Evolutionary conservation across 2,888 invertebrate genomes (phyloP).

Genomic region (Apotomis betuletana): DNA sequence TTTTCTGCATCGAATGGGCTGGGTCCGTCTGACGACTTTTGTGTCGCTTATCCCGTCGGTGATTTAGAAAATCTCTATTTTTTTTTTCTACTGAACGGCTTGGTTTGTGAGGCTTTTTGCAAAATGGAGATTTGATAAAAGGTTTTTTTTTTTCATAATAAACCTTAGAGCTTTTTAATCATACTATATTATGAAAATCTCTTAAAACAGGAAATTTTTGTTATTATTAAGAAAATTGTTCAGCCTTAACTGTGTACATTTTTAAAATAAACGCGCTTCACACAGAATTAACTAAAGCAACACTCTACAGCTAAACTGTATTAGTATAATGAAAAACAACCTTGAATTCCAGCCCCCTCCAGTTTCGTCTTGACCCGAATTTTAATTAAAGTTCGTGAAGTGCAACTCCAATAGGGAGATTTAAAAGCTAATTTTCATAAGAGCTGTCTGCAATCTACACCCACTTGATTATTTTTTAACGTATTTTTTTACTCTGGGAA

Average conservation of each 20-base stretch:
- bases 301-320: slow-evolving; percentile 15
- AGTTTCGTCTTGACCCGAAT: slow-evolving; percentile 38
- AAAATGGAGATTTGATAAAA: too few relatives aligned
- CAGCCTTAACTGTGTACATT: too few relatives aligned
- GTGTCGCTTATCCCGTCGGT: too few relatives aligned
- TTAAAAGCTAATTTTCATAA: slow-evolving; percentile 38
- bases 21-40: too few relatives aligned
- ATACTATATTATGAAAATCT: too few relatives aligned
- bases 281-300: slow-evolving; percentile 9
- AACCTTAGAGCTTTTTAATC: too few relatives aligned
- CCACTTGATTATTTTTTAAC: slow-evolving; percentile 32
- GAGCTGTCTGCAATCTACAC: slow-evolving; percentile 29
- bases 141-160: too few relatives aligned
- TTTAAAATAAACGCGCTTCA: not conserved
- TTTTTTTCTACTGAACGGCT: too few relatives aligned
- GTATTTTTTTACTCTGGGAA: slow-evolving; percentile 4
- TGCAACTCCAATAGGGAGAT: slow-evolving; percentile 41
- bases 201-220: too few relatives aligned
- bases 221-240: not conserved
- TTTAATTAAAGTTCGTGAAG: slow-evolving; percentile 40
- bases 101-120: too few relatives aligned
- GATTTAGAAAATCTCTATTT: too few relatives aligned
- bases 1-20: too few relatives aligned
- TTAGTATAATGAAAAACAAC: slow-evolving; percentile 32
- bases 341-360: slow-evolving; percentile 18